Conservation (phyloP, 1,140 invertebrate species). For the Aplysia californica region DNA sequence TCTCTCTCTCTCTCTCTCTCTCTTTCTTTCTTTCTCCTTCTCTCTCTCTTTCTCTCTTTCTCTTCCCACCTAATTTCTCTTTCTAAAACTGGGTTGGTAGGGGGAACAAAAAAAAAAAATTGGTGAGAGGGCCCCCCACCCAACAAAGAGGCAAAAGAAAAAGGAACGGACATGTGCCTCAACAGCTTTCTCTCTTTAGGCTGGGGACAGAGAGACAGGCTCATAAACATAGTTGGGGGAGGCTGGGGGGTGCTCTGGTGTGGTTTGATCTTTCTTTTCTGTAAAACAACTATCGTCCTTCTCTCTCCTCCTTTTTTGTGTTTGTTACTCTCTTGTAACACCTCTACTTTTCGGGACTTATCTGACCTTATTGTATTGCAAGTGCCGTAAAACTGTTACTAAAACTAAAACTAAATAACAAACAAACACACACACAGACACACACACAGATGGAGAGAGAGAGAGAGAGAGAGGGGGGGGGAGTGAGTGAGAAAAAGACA, state of each 20-base stretch:
- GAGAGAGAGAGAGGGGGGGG: too few species aligned
- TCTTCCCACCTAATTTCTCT: neutral
- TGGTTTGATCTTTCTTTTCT: too few species aligned
- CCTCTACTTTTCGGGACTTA: too few species aligned
- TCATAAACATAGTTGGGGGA: neutral
- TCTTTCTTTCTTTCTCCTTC: neutral
- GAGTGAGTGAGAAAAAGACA: constrained; percentile 4
- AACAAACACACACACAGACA: too few species aligned
- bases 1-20: too few species aligned
- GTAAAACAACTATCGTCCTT: too few species aligned
- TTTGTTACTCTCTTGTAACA: too few species aligned
- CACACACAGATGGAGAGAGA: too few species aligned
- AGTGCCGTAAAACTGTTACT: too few species aligned
- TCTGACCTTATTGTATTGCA: too few species aligned
- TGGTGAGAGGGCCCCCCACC: neutral
- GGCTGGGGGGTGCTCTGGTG: neutral
- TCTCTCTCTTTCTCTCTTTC: neutral
- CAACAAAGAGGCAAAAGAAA: neutral
- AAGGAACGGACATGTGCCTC: neutral
- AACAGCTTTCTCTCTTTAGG: neutral
- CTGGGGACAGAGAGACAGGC: neutral
- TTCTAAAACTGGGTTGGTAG: neutral
- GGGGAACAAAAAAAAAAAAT: neutral
- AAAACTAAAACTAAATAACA: too few species aligned
- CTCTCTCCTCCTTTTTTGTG: too few species aligned